Conservation (phyloP, 2,888 invertebrate genomes). For the Amblyjoppa fuscipennis region DNA sequence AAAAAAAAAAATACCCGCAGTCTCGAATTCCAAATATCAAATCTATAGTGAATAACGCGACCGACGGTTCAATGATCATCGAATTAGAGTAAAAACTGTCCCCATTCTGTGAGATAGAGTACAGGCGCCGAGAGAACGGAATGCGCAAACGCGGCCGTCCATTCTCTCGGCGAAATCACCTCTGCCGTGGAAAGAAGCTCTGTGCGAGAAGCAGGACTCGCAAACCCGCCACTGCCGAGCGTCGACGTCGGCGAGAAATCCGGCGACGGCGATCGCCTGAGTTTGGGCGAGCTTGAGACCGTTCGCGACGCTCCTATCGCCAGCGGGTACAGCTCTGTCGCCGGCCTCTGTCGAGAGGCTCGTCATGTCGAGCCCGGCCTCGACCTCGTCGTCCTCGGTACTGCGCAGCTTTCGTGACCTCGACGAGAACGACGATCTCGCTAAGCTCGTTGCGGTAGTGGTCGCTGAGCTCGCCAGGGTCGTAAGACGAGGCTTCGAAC, state of each 20-base stretch:
- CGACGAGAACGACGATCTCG: constrained; percentile 49
- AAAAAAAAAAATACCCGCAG: neutral
- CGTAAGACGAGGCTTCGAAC: constrained; percentile 35
- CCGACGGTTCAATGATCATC: neutral
- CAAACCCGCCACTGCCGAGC: constrained; percentile 86
- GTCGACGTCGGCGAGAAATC: constrained; percentile 87
- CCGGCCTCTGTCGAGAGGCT: constrained; percentile 25
- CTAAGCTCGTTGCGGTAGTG: constrained; percentile 42
- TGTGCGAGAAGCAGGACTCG: constrained; percentile 85
- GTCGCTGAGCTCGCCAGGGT: constrained; percentile 43
- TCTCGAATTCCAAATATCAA: neutral
- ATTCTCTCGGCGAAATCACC: constrained; percentile 84
- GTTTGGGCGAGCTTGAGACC: constrained; percentile 90
- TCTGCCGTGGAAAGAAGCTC: constrained; percentile 89
- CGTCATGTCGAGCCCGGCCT: constrained; percentile 46
- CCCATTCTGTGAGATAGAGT: constrained; percentile 36
- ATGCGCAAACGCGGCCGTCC: constrained; percentile 33
- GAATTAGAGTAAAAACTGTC: constrained; percentile 17
- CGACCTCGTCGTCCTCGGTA: constrained; percentile 49
- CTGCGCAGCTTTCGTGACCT: constrained; percentile 62
- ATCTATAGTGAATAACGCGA: neutral
- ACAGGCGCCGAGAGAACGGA: constrained; percentile 45
- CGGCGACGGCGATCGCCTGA: constrained; percentile 91
- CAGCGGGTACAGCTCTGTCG: constrained; percentile 50
- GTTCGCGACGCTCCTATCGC: constrained; percentile 88